Conservation (phyloP, 2,113 vertebrate species). For the Pangasianodon gigas region DNA sequence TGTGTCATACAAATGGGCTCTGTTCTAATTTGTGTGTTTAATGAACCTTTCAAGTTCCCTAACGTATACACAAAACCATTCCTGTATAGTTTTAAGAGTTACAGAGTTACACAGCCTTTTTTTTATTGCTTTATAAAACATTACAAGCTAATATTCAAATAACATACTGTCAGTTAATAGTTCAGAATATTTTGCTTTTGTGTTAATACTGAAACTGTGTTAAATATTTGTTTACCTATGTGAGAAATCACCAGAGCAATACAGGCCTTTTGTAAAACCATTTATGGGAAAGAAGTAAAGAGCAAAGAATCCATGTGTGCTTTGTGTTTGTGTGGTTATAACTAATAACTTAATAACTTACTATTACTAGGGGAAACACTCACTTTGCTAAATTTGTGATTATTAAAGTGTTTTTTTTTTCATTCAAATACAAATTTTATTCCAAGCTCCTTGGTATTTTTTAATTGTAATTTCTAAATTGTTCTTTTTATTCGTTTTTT, state of each 20-base stretch:
- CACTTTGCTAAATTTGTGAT: neutral
- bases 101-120: neutral
- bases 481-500: no score
- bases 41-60: neutral
- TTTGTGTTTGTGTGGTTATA: neutral
- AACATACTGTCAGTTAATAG: neutral
- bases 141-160: constrained; percentile 15
- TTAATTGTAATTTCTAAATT: no score
- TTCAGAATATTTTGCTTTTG: neutral
- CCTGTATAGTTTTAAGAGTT: neutral
- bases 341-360: no score
- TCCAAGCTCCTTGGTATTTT: no score
- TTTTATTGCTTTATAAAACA: constrained; percentile 11
- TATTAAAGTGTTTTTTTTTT: no score
- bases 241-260: neutral
- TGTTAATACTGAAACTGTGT: neutral
- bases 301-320: neutral
- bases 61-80: neutral
- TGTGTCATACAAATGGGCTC: constrained; percentile 44
- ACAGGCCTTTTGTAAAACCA: neutral
- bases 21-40: constrained; percentile 30
- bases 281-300: neutral
- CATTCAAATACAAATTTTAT: no score
- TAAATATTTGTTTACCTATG: neutral
- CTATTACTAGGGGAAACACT: neutral